Percentiles rank a stretch among this genome's conserved stretches.
phyloP scores from a whole-genome alignment of 2,797 vertebrate species.

The Eremophila alpestris region DNA sequence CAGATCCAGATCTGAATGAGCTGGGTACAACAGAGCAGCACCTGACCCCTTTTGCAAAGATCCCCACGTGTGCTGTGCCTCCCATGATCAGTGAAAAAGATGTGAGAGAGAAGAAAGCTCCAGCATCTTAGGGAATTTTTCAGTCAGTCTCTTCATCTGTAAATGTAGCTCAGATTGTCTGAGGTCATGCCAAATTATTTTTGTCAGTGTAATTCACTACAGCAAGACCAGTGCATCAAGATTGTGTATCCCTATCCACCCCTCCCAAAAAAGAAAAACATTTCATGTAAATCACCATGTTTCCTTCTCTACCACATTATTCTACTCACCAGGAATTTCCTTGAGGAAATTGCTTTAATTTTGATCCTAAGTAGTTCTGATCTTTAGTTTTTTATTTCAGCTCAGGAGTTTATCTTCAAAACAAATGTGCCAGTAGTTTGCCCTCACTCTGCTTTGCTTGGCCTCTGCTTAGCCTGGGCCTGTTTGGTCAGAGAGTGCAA shows the following conservation, averaged over 20 bases:
- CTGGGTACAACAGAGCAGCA: fast-evolving
- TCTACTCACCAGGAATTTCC: background rate
- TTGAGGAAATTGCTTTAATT: background rate
- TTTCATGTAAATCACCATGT: background rate
- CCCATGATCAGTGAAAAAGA: fast-evolving
- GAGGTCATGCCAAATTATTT: background rate
- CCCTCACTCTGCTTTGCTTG: background rate
- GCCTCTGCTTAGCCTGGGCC: background rate
- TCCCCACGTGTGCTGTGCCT: fast-evolving
- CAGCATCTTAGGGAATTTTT: background rate
- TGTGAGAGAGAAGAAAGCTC: background rate
- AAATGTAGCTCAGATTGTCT: background rate
- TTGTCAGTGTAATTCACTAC: background rate
- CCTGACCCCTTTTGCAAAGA: background rate
- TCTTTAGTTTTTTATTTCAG: background rate
- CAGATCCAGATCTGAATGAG: background rate
- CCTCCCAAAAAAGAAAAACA: background rate
- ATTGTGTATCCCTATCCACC: background rate
- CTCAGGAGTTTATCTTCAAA: background rate
- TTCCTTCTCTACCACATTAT: background rate
- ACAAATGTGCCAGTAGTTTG: background rate
- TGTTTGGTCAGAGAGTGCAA: background rate
- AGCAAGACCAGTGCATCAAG: background rate
- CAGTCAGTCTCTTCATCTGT: background rate
- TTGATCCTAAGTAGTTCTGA: background rate